These are phyloP conservation scores for Mimas tiliae DNA, from an alignment of 2,888 invertebrate species.

Conservation along the genomic window DNA sequence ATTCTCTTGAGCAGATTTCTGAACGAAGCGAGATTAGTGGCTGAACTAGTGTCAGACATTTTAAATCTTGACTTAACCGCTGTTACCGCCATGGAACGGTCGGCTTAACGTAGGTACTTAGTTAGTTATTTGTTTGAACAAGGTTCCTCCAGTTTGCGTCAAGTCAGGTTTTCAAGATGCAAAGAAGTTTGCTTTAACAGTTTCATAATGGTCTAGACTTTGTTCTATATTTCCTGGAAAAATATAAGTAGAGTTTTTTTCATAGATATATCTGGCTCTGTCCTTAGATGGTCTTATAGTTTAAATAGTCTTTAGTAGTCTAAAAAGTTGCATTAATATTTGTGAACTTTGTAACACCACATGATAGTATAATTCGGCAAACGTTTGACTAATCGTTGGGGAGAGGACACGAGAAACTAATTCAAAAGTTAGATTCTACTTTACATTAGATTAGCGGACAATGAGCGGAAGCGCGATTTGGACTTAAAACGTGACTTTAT, in stretches of 20 bases:
- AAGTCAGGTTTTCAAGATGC: slow-evolving; percentile 20
- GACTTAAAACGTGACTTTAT: too few relatives aligned
- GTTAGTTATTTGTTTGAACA: slow-evolving; percentile 22
- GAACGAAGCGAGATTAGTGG: slow-evolving; percentile 20
- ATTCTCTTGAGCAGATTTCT: slow-evolving; percentile 3
- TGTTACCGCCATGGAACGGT: slow-evolving; percentile 14
- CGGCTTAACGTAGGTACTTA: slow-evolving; percentile 13
- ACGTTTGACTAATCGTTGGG: too few relatives aligned
- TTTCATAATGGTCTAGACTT: slow-evolving; percentile 7
- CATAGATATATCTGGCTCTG: too few relatives aligned
- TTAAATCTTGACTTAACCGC: slow-evolving; percentile 18
- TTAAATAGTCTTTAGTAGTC: too few relatives aligned
- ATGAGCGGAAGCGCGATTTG: too few relatives aligned
- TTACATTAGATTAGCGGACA: too few relatives aligned
- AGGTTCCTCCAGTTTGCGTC: slow-evolving; percentile 16
- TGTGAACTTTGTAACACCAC: too few relatives aligned
- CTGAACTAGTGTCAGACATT: slow-evolving; percentile 23
- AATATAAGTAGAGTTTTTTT: neutral
- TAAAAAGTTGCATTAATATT: too few relatives aligned
- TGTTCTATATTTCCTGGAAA: neutral
- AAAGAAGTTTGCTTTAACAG: slow-evolving; percentile 11
- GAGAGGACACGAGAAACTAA: too few relatives aligned
- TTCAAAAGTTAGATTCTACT: too few relatives aligned
- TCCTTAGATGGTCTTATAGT: too few relatives aligned
- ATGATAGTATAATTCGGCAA: too few relatives aligned